These are phyloP conservation scores for Nomada ruficornis DNA, from an alignment of 2,888 invertebrate species.

Conservation along the genomic window DNA sequence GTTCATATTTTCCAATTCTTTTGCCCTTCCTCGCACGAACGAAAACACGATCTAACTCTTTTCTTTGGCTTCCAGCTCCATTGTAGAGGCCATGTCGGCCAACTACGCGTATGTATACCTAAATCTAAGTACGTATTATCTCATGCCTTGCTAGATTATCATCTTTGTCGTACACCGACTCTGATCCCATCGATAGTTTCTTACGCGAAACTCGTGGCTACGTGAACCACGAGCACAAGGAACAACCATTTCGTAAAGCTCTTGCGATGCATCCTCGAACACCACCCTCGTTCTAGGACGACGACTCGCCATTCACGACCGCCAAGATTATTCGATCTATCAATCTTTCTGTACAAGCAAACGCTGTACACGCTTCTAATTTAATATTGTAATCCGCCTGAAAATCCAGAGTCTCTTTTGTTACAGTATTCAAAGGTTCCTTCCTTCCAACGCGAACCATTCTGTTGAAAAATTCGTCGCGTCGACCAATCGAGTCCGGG, in stretches of 20 bases:
- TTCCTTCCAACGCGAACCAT: not conserved
- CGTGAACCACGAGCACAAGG: slow-evolving; percentile 52
- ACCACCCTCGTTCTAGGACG: not conserved
- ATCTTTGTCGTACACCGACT: slow-evolving; percentile 50
- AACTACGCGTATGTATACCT: slow-evolving; percentile 30
- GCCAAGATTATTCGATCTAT: not conserved
- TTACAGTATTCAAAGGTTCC: no score
- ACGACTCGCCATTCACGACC: not conserved
- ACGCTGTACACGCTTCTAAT: not conserved
- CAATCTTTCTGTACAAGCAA: not conserved
- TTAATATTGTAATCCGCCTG: not conserved
- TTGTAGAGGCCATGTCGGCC: slow-evolving; percentile 31
- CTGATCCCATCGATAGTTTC: slow-evolving; percentile 68
- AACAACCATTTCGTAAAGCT: slow-evolving; percentile 67
- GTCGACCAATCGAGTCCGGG: slow-evolving; percentile 14
- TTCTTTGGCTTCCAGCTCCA: slow-evolving; percentile 69
- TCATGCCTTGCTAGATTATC: slow-evolving; percentile 49
- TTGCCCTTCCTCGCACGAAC: slow-evolving; percentile 26
- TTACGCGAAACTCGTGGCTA: slow-evolving; percentile 50
- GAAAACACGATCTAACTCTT: slow-evolving; percentile 49
- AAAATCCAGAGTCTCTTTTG: not conserved
- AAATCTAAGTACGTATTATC: slow-evolving; percentile 61
- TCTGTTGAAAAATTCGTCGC: not conserved
- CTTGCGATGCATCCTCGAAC: slow-evolving; percentile 24
- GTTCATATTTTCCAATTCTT: not conserved